These are phyloP conservation scores for Rhea pennata DNA, from an alignment of 2,113 vertebrate genomes.

Conservation along the genomic window DNA sequence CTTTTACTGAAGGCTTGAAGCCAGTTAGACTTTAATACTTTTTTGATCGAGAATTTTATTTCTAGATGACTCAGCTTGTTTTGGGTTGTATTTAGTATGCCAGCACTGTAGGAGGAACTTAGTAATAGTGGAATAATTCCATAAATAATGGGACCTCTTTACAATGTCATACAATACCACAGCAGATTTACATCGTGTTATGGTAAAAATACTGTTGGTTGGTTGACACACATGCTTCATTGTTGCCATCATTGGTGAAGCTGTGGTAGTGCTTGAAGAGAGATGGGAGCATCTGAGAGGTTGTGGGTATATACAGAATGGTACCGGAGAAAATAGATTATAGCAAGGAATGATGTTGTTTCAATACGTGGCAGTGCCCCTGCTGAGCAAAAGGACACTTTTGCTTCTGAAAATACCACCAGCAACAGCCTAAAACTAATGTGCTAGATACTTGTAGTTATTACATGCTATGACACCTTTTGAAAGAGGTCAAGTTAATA, in stretches of 20 bases:
- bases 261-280: background rate
- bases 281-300: background rate
- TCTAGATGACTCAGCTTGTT: background rate
- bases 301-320: background rate
- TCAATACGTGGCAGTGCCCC: background rate
- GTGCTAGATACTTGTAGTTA: background rate
- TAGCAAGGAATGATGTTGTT: background rate
- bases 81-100: background rate
- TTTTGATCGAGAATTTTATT: background rate
- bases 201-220: background rate
- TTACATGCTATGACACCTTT: background rate
- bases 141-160: background rate
- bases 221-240: background rate
- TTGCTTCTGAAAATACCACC: background rate
- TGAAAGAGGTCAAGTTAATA: background rate
- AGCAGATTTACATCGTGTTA: background rate
- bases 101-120: background rate
- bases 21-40: background rate
- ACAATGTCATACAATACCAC: rapidly evolving
- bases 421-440: background rate
- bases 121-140: background rate
- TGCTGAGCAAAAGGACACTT: background rate
- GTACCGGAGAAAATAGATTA: background rate
- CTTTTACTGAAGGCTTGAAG: background rate
- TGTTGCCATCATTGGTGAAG: background rate